Evolutionary conservation across 2,113 vertebrate genomes (phyloP).

Genomic region (Vidua macroura): DNA sequence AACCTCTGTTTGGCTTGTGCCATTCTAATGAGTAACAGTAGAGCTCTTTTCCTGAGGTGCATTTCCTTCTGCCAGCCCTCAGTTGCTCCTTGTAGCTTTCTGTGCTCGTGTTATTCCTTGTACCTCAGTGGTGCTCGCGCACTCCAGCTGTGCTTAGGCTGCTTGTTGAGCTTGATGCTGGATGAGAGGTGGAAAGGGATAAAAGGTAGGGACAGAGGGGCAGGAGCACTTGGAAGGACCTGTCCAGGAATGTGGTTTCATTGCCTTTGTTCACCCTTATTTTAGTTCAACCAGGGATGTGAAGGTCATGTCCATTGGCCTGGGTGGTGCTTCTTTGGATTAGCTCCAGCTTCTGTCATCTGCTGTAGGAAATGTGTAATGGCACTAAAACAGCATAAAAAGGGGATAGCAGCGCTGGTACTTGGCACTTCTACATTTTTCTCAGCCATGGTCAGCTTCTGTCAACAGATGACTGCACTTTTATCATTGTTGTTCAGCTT

Average conservation of each 20-base stretch:
- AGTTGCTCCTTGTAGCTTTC: background rate
- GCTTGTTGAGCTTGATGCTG: background rate
- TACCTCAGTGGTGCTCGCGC: background rate
- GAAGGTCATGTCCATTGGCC: background rate
- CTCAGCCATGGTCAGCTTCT: background rate
- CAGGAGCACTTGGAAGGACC: background rate
- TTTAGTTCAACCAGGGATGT: background rate
- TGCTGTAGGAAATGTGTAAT: background rate
- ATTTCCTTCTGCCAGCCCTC: background rate
- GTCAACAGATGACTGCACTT: background rate
- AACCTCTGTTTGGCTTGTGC: background rate
- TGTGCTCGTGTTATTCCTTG: accelerated
- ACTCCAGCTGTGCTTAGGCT: background rate
- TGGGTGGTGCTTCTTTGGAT: background rate
- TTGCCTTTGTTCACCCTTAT: background rate
- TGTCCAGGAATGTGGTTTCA: background rate
- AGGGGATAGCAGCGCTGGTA: background rate
- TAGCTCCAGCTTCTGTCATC: background rate
- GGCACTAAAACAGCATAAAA: background rate
- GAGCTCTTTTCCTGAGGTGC: background rate
- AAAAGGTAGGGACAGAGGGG: background rate
- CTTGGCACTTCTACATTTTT: background rate
- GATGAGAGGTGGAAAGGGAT: background rate
- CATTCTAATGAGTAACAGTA: background rate
- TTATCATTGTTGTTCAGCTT: background rate